Evolutionary conservation across 2,797 vertebrate species (phyloP).

Genomic region (Propithecus deckenii): DNA sequence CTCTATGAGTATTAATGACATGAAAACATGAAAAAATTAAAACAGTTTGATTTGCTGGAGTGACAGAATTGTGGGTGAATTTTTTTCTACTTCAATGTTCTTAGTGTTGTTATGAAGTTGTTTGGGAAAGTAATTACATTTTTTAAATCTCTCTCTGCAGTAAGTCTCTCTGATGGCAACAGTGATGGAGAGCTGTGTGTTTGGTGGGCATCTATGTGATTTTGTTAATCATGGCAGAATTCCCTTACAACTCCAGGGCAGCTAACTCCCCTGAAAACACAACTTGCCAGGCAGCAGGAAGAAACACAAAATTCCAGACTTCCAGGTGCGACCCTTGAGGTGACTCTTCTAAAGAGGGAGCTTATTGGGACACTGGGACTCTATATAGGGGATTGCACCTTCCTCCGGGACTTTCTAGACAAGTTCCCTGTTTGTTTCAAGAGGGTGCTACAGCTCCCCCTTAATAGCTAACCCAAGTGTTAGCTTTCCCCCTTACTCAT

Average conservation of each 20-base stretch:
- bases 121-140: conserved; percentile 36
- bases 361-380: not conserved
- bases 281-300: not conserved
- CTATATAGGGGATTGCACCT: not conserved
- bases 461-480: not conserved
- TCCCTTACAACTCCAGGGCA: not conserved
- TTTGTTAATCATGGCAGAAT: not conserved
- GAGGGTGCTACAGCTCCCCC: not conserved
- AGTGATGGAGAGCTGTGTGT: not conserved
- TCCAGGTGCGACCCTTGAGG: not conserved
- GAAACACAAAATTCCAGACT: conserved; percentile 6
- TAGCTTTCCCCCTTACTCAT: not conserved
- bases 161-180: not conserved
- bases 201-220: not conserved
- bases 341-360: not conserved
- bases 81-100: not conserved
- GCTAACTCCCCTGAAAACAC: not conserved
- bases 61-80: not conserved
- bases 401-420: not conserved
- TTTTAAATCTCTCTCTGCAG: conserved; percentile 9
- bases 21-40: conserved; percentile 16
- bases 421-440: not conserved
- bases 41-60: not conserved
- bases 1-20: conserved; percentile 1
- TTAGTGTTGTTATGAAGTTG: not conserved